phyloP scores from a whole-genome alignment of 92 coral and sea anemone genomes.

The Ricordea florida region DNA sequence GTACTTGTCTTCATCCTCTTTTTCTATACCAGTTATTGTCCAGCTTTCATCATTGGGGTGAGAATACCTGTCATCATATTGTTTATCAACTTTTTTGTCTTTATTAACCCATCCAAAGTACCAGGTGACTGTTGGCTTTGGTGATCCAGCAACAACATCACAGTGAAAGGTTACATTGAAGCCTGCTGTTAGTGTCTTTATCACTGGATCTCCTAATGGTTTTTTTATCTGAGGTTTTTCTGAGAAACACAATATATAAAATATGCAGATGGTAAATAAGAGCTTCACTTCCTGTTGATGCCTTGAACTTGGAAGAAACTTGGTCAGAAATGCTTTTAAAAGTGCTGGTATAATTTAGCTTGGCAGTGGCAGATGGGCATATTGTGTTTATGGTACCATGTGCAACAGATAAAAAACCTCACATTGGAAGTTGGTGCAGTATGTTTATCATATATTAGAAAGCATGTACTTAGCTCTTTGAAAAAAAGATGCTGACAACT shows the following conservation, averaged over 20 bases:
- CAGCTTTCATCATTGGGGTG: slow-evolving; percentile 1
- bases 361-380: too few species aligned
- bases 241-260: background rate
- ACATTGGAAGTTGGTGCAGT: background rate
- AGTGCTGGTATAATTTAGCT: too few species aligned
- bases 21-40: background rate
- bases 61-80: background rate
- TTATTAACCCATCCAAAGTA: background rate
- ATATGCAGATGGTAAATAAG: background rate
- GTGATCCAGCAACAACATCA: slow-evolving; percentile 21
- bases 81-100: background rate
- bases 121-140: slow-evolving; percentile 47
- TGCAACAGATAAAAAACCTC: too few species aligned
- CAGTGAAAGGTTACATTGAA: slow-evolving; percentile 14
- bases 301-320: too few species aligned
- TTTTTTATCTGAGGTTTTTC: background rate
- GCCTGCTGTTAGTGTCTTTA: background rate
- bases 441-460: background rate
- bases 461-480: background rate
- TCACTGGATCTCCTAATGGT: background rate
- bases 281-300: too few species aligned
- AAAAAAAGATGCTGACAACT: background rate
- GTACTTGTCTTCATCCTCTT: background rate
- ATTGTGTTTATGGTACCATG: too few species aligned
- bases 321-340: too few species aligned